Evolutionary conservation across 1,140 invertebrate genomes (phyloP).

Genomic region (Zophobas atratus): DNA sequence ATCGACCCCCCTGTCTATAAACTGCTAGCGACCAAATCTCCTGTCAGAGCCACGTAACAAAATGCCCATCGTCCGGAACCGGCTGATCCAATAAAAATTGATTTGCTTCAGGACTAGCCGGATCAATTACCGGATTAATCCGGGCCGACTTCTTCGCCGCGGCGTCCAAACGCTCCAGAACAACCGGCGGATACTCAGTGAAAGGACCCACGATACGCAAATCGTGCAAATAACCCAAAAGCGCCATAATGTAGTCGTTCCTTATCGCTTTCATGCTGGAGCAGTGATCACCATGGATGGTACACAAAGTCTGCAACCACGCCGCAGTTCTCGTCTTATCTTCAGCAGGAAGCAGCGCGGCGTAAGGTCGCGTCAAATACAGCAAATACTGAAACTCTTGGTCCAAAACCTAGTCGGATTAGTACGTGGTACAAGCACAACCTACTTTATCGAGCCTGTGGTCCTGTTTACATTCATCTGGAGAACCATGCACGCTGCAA

Average conservation of each 20-base stretch:
- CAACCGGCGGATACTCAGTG: slow-evolving; percentile 66
- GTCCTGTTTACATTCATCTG: slow-evolving; percentile 61
- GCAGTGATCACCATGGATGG: slow-evolving; percentile 64
- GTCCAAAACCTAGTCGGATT: slow-evolving; percentile 64
- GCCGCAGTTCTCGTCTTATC: slow-evolving; percentile 66
- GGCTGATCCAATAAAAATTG: slow-evolving; percentile 68
- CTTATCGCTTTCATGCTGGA: slow-evolving; percentile 68
- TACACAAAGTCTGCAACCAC: slow-evolving; percentile 68
- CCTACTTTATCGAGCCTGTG: slow-evolving; percentile 63
- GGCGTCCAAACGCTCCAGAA: slow-evolving; percentile 65
- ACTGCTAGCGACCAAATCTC: slow-evolving; percentile 64
- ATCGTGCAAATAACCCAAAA: slow-evolving; percentile 66
- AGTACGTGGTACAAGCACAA: slow-evolving; percentile 16
- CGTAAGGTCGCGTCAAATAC: slow-evolving; percentile 67
- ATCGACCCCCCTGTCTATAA: slow-evolving; percentile 35
- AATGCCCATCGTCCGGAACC: slow-evolving; percentile 68
- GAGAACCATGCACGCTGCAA: slow-evolving; percentile 61
- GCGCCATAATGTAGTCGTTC: slow-evolving; percentile 69
- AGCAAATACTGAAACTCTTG: slow-evolving; percentile 68
- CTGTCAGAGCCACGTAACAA: slow-evolving; percentile 70
- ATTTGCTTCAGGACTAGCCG: slow-evolving; percentile 65
- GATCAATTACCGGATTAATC: slow-evolving; percentile 67
- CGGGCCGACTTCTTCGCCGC: slow-evolving; percentile 65
- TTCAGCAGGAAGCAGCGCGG: slow-evolving; percentile 61
- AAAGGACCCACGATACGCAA: slow-evolving; percentile 67